Base-by-base conservation (phyloP, 1,140 invertebrate species). In the Ooceraea biroi region DNA sequence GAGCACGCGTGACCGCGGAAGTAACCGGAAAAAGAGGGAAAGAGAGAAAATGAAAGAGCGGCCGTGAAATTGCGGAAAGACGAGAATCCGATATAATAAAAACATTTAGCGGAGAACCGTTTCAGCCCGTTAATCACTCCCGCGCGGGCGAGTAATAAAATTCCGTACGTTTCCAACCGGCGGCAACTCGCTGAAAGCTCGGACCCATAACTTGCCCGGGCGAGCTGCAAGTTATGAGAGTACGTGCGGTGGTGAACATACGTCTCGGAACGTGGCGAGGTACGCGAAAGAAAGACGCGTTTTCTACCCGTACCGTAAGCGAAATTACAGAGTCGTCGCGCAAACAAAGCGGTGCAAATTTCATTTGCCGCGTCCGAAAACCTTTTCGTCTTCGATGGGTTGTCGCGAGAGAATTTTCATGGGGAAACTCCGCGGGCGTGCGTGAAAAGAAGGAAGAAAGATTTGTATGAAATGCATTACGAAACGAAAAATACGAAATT, bases 81-180 rank as follows among this genome's bases (percentile, higher is more conserved):
- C 76, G 41, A 41, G 65, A 80, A 80, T 80, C 78, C 48, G 36
- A 76, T 65, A 83, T 83, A 83, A 83, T 83, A 83, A 77, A 83
- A 83, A 83, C 80, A 83, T 83, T 82, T 82, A 72, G 68, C 77
- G 17, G 12, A 4, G 66, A 44, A 30, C 50, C 72, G 73, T 83
- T 77, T 78, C 82, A 5, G 58, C 48, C 72, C 48, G 82, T 83
- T 83, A 83, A 83, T 83, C 82, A 77, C 73, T 76, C 72, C 50
- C 25, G 72, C 12, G 41, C 36, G 60, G 77, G 78, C 60, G 72
- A 55, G 73, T 46, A 77, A 65, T 83, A 77, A 83, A 83, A 83
- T 77, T 44, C 60, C 58, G 58, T 82, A 82, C 52, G 52, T 76
- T 83, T 78, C 7, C 48, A 63, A 65, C 27, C 12, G 46, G 11